phyloP scores from a whole-genome alignment of 2,888 invertebrate species.

The Phortica magna region DNA sequence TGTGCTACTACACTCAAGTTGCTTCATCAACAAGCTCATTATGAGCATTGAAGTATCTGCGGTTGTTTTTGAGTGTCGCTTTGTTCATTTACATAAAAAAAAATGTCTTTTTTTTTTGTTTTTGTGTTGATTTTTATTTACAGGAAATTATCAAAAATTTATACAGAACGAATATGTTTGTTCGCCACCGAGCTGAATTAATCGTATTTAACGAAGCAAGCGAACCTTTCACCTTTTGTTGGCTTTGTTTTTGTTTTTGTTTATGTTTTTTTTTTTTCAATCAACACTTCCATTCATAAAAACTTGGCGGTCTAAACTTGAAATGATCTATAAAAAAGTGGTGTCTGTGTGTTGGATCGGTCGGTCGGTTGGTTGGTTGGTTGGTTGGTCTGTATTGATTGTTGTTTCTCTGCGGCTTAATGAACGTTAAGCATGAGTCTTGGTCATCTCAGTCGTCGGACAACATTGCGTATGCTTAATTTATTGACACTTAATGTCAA shows the following conservation, averaged over 20 bases:
- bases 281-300: slow-evolving; percentile 48
- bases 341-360: background rate
- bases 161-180: slow-evolving; percentile 50
- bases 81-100: too few relatives aligned
- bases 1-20: too few relatives aligned
- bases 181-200: slow-evolving; percentile 50
- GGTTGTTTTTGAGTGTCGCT: too few relatives aligned
- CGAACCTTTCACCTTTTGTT: slow-evolving; percentile 44
- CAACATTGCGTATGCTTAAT: slow-evolving; percentile 68
- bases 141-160: slow-evolving; percentile 65
- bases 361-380: background rate
- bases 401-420: background rate
- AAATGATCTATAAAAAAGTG: background rate
- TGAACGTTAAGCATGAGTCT: slow-evolving; percentile 20
- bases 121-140: slow-evolving; percentile 68
- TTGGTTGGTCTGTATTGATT: background rate
- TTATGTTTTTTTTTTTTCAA: background rate
- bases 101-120: slow-evolving; percentile 21
- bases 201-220: background rate
- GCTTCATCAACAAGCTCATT: too few relatives aligned
- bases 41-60: too few relatives aligned
- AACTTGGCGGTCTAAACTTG: background rate
- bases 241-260: slow-evolving; percentile 20
- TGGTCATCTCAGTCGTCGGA: slow-evolving; percentile 1
- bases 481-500: slow-evolving; percentile 75